Conservation (phyloP, 2,113 vertebrate genomes). For the Muntiacus reevesi region DNA sequence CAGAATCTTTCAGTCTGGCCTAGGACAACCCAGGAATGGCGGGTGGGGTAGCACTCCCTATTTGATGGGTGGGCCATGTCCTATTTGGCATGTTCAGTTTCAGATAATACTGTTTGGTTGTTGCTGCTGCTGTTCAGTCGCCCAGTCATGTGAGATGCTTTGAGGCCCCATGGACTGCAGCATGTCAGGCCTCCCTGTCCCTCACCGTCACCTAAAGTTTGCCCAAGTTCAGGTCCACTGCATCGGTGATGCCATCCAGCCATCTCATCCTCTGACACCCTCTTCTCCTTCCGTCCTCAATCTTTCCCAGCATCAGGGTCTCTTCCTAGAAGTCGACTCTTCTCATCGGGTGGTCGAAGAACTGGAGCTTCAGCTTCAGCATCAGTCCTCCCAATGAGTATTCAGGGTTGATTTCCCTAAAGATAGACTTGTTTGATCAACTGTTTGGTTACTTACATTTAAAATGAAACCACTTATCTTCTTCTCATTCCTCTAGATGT, state of each 20-base stretch:
- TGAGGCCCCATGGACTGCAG: not conserved
- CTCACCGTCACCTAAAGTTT: not conserved
- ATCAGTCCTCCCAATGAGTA: not conserved
- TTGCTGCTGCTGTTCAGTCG: accelerated
- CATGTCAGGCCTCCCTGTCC: not conserved
- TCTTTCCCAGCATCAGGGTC: not conserved
- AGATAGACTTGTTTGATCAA: not conserved
- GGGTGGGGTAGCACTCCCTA: not conserved
- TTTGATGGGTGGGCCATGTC: not conserved
- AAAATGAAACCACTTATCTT: not conserved
- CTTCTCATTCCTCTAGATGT: not conserved
- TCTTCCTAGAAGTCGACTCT: accelerated
- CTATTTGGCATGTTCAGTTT: not conserved
- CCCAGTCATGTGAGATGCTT: not conserved
- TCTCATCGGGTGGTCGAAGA: not conserved
- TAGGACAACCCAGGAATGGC: not conserved
- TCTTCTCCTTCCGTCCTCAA: not conserved
- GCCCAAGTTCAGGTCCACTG: not conserved
- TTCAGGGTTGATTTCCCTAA: not conserved
- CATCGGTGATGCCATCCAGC: not conserved
- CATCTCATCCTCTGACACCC: not conserved
- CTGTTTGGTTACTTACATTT: not conserved
- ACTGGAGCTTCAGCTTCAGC: not conserved
- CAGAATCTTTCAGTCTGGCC: not conserved
- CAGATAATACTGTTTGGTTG: not conserved